These are phyloP conservation scores for Melinopterus prodromus DNA, from an alignment of 2,888 invertebrate genomes.

Conservation along the genomic window DNA sequence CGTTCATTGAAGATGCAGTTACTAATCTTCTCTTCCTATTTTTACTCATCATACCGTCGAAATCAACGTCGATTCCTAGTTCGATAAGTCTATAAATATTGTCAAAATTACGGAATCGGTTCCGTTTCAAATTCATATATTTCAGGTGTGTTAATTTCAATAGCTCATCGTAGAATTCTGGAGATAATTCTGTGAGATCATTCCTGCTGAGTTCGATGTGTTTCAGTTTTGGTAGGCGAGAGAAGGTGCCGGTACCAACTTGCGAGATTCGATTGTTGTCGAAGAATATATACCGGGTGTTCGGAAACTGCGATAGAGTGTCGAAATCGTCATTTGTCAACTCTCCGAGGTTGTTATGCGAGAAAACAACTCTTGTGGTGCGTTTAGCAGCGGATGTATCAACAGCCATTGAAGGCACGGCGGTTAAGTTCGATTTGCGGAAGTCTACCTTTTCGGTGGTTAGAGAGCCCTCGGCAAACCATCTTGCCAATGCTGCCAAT, in stretches of 20 bases:
- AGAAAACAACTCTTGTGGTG: conserved; percentile 31
- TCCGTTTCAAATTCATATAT: conserved; percentile 32
- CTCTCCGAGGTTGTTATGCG: conserved; percentile 28
- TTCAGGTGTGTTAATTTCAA: conserved; percentile 15
- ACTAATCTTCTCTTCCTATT: conserved; percentile 21
- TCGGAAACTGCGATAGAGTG: conserved; percentile 27
- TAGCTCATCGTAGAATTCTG: conserved; percentile 27
- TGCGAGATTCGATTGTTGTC: conserved; percentile 31
- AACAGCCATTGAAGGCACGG: background rate
- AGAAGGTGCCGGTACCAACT: conserved; percentile 27
- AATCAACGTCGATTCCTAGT: conserved; percentile 32
- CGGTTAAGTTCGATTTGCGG: background rate
- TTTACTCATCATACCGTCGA: conserved; percentile 20
- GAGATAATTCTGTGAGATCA: conserved; percentile 20
- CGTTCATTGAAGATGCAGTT: background rate
- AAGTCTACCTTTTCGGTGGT: conserved; percentile 10
- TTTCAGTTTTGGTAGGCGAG: conserved; percentile 26
- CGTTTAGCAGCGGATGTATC: background rate
- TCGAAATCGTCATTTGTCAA: conserved; percentile 28
- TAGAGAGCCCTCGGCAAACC: background rate
- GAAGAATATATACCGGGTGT: conserved; percentile 34
- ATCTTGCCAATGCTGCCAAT: background rate
- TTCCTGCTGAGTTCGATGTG: conserved; percentile 31
- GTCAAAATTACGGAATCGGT: conserved; percentile 31
- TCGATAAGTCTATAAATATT: conserved; percentile 26